These are phyloP conservation scores for Xestobium rufovillosum DNA, from an alignment of 2,888 invertebrate genomes.

Conservation along the genomic window DNA sequence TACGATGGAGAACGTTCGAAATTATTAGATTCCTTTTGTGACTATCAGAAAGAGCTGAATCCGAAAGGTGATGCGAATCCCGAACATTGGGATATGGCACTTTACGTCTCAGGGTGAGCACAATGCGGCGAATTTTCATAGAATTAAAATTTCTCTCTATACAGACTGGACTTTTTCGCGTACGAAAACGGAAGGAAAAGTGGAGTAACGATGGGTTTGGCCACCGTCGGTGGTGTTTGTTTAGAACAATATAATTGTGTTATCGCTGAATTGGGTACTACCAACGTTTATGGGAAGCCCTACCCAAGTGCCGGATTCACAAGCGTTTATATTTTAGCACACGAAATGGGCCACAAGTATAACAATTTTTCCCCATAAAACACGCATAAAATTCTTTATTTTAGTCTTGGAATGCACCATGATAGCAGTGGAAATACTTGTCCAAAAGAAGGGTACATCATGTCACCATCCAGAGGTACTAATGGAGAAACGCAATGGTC, in stretches of 20 bases:
- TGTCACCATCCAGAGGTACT: slow-evolving; percentile 74
- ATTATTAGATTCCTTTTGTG: slow-evolving; percentile 68
- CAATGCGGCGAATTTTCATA: not conserved
- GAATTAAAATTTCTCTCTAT: slow-evolving; percentile 17
- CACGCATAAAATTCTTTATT: slow-evolving; percentile 15
- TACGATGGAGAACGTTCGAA: slow-evolving; percentile 59
- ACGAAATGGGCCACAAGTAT: slow-evolving; percentile 80
- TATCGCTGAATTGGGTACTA: slow-evolving; percentile 70
- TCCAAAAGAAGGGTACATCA: slow-evolving; percentile 69
- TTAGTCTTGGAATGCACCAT: slow-evolving; percentile 73
- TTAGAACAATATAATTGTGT: slow-evolving; percentile 65
- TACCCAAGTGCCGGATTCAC: slow-evolving; percentile 80
- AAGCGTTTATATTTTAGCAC: slow-evolving; percentile 73
- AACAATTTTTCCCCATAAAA: not conserved
- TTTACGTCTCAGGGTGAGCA: slow-evolving; percentile 64
- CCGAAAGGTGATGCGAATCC: slow-evolving; percentile 59
- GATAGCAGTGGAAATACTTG: slow-evolving; percentile 67
- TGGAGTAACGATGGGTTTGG: slow-evolving; percentile 72
- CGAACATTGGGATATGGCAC: slow-evolving; percentile 73
- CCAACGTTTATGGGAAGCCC: slow-evolving; percentile 64
- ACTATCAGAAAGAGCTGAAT: slow-evolving; percentile 60
- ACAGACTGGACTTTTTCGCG: slow-evolving; percentile 65
- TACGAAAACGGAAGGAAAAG: slow-evolving; percentile 62
- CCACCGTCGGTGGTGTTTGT: slow-evolving; percentile 74
- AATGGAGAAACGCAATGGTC: slow-evolving; percentile 75